Conservation (phyloP, 2,113 vertebrate species). For the Paramormyrops kingsleyae region DNA sequence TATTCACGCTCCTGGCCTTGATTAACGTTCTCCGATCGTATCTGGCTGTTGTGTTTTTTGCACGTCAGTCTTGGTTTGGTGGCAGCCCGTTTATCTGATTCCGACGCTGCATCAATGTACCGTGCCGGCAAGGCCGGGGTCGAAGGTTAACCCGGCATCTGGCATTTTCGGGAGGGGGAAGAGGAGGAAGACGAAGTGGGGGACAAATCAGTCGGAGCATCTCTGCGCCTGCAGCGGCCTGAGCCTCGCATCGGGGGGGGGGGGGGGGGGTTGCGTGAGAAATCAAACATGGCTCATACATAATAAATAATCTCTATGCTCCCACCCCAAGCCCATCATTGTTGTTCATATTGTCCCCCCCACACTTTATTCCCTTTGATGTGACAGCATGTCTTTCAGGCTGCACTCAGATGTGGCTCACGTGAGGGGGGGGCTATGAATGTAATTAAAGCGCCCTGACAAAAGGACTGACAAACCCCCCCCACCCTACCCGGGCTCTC, state of each 20-base stretch:
- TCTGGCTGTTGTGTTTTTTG: background rate
- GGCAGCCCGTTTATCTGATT: background rate
- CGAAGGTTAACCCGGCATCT: background rate
- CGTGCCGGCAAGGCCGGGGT: background rate
- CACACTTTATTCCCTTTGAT: constrained; percentile 44
- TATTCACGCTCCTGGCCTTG: background rate
- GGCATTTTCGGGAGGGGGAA: background rate
- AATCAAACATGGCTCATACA: background rate
- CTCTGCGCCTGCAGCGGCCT: background rate
- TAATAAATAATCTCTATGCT: constrained; percentile 21
- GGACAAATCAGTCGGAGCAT: background rate
- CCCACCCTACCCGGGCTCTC: background rate
- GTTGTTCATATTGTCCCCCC: constrained; percentile 50
- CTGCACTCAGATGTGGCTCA: background rate
- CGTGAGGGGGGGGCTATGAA: constrained; percentile 19
- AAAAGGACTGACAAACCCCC: background rate
- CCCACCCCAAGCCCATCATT: background rate
- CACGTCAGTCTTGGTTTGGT: background rate
- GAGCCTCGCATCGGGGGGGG: background rate
- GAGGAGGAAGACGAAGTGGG: background rate
- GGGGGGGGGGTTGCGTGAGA: background rate
- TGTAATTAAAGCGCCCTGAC: constrained; percentile 29
- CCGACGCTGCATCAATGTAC: background rate
- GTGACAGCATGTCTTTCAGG: background rate
- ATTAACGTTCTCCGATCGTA: constrained; percentile 5